Evolutionary conservation across 30 jellyfish, hydroid and myxozoan genomes (phyloP).

Genomic region (Haliclystus octoradiatus): DNA sequence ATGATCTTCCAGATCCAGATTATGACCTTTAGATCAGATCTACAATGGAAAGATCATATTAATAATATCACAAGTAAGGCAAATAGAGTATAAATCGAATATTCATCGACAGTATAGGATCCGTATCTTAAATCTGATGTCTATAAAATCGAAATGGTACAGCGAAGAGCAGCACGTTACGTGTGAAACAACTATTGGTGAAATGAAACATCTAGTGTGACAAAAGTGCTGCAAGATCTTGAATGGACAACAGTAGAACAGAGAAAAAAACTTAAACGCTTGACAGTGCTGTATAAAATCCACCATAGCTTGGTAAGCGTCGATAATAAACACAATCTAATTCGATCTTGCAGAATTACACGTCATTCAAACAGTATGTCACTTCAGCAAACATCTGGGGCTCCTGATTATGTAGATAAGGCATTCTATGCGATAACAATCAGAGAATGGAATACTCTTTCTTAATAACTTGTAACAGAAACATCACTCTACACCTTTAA

Average conservation of each 20-base stretch:
- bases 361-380: background rate
- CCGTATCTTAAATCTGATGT: no score
- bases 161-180: background rate
- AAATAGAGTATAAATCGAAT: background rate
- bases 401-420: background rate
- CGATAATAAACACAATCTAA: background rate
- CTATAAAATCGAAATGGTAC: background rate
- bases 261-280: background rate
- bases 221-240: background rate
- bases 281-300: background rate
- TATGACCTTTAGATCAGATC: background rate
- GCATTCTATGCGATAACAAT: background rate
- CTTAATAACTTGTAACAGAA: no score
- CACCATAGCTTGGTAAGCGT: background rate
- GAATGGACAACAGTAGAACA: background rate
- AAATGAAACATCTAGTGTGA: background rate
- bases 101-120: background rate
- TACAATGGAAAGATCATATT: slow-evolving; percentile 7
- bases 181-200: background rate
- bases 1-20: slow-evolving; percentile 12
- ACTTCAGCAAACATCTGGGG: no score
- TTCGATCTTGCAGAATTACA: background rate
- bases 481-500: no score
- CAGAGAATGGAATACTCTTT: background rate
- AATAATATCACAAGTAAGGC: slow-evolving; percentile 14